A percentile compares a stretch with the other conserved stretches of the same genome.
Evolutionary conservation across 2,888 invertebrate genomes (phyloP).

Genomic region (Morinoia aosen): DNA sequence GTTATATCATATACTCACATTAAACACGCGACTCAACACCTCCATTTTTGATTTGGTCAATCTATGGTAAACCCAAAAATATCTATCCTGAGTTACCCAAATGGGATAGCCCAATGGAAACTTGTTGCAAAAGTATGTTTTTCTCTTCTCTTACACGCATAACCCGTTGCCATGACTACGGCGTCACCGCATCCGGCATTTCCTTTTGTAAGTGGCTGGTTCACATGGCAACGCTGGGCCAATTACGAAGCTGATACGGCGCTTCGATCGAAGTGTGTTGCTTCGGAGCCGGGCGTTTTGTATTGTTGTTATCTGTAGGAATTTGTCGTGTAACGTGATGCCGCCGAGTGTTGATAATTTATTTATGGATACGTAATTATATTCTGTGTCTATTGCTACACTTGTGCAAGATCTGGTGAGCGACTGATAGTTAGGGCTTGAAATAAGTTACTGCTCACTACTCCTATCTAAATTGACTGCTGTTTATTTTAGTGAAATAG

Average conservation of each 20-base stretch:
- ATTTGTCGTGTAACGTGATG: neutral
- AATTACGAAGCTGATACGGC: neutral
- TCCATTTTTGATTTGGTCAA: neutral
- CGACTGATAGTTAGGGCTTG: neutral
- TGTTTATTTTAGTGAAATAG: too few relatives aligned
- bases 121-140: too few relatives aligned
- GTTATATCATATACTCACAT: too few relatives aligned
- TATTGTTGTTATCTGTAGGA: neutral
- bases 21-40: too few relatives aligned
- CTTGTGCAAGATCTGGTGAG: neutral
- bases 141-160: neutral
- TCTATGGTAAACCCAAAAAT: neutral
- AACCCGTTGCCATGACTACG: neutral
- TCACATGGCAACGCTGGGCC: neutral
- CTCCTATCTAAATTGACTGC: neutral
- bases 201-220: neutral
- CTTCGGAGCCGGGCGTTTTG: neutral
- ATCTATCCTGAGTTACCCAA: neutral
- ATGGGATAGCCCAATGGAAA: too few relatives aligned
- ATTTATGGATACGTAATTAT: neutral
- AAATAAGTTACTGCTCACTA: neutral
- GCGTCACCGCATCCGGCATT: neutral
- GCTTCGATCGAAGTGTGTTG: neutral
- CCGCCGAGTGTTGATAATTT: neutral
- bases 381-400: too few relatives aligned